phyloP scores from a whole-genome alignment of 2,113 vertebrate species.

The Argyrosomus japonicus region DNA sequence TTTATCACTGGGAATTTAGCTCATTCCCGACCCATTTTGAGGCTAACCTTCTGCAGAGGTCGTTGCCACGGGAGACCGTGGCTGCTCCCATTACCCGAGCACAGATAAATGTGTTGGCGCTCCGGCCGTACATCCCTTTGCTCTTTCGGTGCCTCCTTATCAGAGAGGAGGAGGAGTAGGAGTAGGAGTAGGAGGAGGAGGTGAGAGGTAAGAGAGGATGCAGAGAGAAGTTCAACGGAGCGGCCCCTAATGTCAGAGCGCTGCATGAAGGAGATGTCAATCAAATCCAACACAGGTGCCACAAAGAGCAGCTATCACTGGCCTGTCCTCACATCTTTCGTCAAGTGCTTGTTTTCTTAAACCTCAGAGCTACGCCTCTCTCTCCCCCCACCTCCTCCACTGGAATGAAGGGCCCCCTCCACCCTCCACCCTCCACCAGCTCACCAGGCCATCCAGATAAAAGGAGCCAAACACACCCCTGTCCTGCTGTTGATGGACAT shows the following conservation, averaged over 20 bases:
- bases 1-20: conserved; percentile 73
- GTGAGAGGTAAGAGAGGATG: conserved; percentile 32
- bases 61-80: conserved; percentile 71
- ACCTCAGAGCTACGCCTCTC: background rate
- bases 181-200: background rate
- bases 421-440: conserved; percentile 31
- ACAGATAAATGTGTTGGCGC: conserved; percentile 73
- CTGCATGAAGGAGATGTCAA: conserved; percentile 61
- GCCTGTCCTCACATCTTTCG: conserved; percentile 43
- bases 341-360: conserved; percentile 57
- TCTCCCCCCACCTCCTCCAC: background rate
- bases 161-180: background rate
- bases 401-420: conserved; percentile 58
- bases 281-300: conserved; percentile 57
- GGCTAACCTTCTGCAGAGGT: conserved; percentile 76
- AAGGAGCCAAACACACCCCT: conserved; percentile 53
- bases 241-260: conserved; percentile 37
- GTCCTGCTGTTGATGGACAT: conserved; percentile 65
- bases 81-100: conserved; percentile 59
- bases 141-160: conserved; percentile 54
- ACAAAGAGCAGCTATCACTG: conserved; percentile 29
- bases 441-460: conserved; percentile 66
- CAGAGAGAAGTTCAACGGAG: conserved; percentile 45
- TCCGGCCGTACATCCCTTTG: conserved; percentile 31
- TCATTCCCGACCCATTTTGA: conserved; percentile 69